Base-by-base conservation (phyloP, 2,113 vertebrate species). In the Abramis brama region DNA sequence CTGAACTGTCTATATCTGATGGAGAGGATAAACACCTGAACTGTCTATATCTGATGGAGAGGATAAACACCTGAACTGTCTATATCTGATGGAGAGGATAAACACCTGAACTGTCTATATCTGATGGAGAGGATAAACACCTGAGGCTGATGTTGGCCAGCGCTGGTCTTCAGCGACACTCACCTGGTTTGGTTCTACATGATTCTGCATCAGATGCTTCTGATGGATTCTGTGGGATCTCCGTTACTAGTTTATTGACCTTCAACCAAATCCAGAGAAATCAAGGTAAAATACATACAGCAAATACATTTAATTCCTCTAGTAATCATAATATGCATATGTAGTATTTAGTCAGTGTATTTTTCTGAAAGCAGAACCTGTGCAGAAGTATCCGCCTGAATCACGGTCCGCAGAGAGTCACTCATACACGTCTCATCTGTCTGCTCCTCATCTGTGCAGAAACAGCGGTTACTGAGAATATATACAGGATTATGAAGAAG, bases 191-290 rank as follows among this genome's bases (percentile, higher is more conserved):
- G 70, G 79, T 36, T 66, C 39, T 64, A 7, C 30, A 15, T 6
- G 62, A 75, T 27, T 45, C 52, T 60, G 7, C 25, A 50, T 3
- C 23, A 13, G 82, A 83, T 76, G 45, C 6, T 7, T 73, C 23
- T 8, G 36, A 55, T 3, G 5, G 33, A 39, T 71, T 74, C 30
- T 78, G 80, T 36, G 87, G 52, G 9, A 71, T 33, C 71, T 85
- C 83, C 27, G 73, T 39, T 43, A 43, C 19, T 23, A 17, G 45
- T 59, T 84, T 60, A n/a, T n/a, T 71, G 27, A 27, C 36, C 88
- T 88, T 77, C 52, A 87, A 62, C 11, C 25, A 45, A 64, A 86
- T 23, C 23, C 25, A 82, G 11, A 45, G 30, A 47, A 62, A 9
- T 68, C 52, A 66, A 66, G 12, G 25, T 19, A 43, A 79, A 60